A percentile compares a stretch with the other conserved stretches of the same genome.
These are phyloP conservation scores for Plemyria rubiginata DNA, from an alignment of 2,888 invertebrate genomes.

Conservation along the genomic window DNA sequence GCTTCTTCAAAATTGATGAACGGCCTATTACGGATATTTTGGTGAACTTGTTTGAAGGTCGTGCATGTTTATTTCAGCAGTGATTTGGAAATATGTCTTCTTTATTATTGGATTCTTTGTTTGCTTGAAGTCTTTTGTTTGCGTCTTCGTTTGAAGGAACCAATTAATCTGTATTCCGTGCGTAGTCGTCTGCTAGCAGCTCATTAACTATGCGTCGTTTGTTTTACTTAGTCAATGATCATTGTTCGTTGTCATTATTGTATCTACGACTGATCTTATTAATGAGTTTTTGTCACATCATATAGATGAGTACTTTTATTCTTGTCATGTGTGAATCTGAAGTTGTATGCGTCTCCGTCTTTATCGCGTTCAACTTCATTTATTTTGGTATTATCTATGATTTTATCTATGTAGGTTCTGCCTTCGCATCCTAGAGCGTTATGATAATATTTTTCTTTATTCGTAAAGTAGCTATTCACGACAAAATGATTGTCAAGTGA, in stretches of 20 bases:
- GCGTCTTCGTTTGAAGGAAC: conserved; percentile 61
- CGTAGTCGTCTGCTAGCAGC: conserved; percentile 55
- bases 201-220: conserved; percentile 73
- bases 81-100: conserved; percentile 29
- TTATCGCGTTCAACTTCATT: conserved; percentile 29
- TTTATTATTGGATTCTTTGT: conserved; percentile 51
- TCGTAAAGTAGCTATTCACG: conserved; percentile 40
- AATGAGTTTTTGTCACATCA: conserved; percentile 57
- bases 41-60: conserved; percentile 14
- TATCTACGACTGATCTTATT: conserved; percentile 59
- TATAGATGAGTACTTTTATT: conserved; percentile 52
- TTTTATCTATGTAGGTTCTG: conserved; percentile 35
- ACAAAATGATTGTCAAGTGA: conserved; percentile 38
- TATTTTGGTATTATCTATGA: conserved; percentile 21
- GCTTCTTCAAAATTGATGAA: not conserved
- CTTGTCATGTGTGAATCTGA: conserved; percentile 42
- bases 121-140: conserved; percentile 66
- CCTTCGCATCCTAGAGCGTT: conserved; percentile 28
- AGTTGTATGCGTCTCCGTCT: conserved; percentile 31
- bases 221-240: conserved; percentile 59
- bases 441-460: conserved; percentile 34
- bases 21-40: conserved; percentile 5
- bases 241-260: conserved; percentile 64
- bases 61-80: conserved; percentile 23
- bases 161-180: conserved; percentile 77